Conservation (phyloP, 2,888 invertebrate genomes). For the Artemia sinica region DNA sequence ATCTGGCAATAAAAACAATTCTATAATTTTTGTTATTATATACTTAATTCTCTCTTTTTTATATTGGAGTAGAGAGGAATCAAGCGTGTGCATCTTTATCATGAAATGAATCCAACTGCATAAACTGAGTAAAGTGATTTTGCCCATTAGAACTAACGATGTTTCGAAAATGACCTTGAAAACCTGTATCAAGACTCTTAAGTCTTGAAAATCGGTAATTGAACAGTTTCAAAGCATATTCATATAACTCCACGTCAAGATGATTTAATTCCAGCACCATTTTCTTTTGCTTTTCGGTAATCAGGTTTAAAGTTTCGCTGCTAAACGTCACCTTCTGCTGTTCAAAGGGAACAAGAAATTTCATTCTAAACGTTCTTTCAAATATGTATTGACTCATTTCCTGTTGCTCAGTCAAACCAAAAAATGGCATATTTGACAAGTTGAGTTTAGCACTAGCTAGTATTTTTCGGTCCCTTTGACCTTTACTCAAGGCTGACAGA, state of each 20-base stretch:
- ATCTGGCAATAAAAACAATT: no score
- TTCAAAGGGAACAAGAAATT: slow-evolving; percentile 73
- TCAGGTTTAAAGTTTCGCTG: slow-evolving; percentile 56
- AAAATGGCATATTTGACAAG: slow-evolving; percentile 84
- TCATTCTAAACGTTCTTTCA: slow-evolving; percentile 81
- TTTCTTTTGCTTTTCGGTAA: slow-evolving; percentile 51
- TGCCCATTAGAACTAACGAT: neutral
- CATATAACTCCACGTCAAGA: slow-evolving; percentile 79
- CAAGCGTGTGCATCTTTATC: no score
- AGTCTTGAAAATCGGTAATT: slow-evolving; percentile 54
- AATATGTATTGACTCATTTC: slow-evolving; percentile 75
- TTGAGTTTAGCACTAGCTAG: slow-evolving; percentile 89
- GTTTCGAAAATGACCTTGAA: slow-evolving; percentile 46
- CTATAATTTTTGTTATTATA: no score
- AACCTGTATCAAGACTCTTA: slow-evolving; percentile 60
- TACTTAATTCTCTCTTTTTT: no score
- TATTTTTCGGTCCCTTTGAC: slow-evolving; percentile 63
- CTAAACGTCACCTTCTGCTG: slow-evolving; percentile 83
- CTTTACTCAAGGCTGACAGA: slow-evolving; percentile 42
- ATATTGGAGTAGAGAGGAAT: no score
- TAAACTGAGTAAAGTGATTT: neutral
- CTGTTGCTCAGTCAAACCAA: slow-evolving; percentile 89
- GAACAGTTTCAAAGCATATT: slow-evolving; percentile 74
- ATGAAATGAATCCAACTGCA: no score
- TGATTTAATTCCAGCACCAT: slow-evolving; percentile 62